Base-by-base conservation (phyloP, 2,797 vertebrate genomes). In the Microhierax caerulescens region DNA sequence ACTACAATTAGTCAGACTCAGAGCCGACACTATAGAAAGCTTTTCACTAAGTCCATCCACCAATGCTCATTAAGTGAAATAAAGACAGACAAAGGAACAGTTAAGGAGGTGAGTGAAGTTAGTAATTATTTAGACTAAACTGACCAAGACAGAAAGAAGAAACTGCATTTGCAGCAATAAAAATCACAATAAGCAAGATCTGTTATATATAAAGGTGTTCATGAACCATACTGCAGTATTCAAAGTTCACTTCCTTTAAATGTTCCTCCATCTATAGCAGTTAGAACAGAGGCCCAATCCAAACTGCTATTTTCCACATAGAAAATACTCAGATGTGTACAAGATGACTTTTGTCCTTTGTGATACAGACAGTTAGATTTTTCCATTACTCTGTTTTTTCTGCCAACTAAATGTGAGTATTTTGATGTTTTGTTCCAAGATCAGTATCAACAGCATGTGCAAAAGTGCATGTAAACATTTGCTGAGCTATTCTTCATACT, bases 31-130 rank as follows among this genome's bases (percentile, higher is more conserved):
- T 84, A 57, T 8, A 81, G 65, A 95, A 90, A 93, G 79, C 82
- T 93, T 85, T 96, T 95, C 93, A 84, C 47, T 36, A 53, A 73
- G 51, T 53, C 88, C 94, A 95, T 76, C 61, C 86, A 93, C 48
- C 3, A 19, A 25, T 90, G 59, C 76, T 95, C 76, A 51, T 94
- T 76, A 95, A 75, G 82, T 9, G 73, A 95, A 94, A 89, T 36
- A 82, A 43, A 87, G 47, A 90, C n/a, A 93, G 65, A 88, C 61
- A 92, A 81, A 75, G 25, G 23, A 86, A 70, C 32, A 67, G 74
- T 32, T 80, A 89, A 79, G 81, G 75, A 93, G 15, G 10, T 25
- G 63, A 79, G 32, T 56, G 77, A 87, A 91, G 51, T 8, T 59
- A 37, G 48, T 45, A 69, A 91, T 90, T 93, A 69, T 87, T 84